Conservation (phyloP, 2,888 invertebrate species). For the Drosophila subsilvestris region DNA sequence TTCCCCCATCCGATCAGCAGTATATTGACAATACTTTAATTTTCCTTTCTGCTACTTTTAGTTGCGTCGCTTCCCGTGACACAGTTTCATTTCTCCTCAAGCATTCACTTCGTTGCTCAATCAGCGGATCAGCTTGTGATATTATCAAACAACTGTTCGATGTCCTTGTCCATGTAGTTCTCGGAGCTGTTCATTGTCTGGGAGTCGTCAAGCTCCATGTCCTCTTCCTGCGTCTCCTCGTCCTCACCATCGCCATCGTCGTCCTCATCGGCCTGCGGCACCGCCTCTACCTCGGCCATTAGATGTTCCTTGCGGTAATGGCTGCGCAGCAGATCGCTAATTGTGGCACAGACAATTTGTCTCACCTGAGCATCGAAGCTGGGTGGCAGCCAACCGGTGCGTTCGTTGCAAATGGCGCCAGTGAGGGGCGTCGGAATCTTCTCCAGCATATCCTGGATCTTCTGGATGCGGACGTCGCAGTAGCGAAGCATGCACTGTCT, state of each 20-base stretch:
- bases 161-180: constrained; percentile 55
- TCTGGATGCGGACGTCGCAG: constrained; percentile 91
- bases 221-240: constrained; percentile 69
- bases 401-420: constrained; percentile 88
- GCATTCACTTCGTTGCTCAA: too few species aligned
- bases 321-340: constrained; percentile 85
- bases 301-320: constrained; percentile 80
- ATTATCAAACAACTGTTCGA: constrained; percentile 62
- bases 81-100: too few species aligned
- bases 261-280: constrained; percentile 65
- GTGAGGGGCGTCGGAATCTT: constrained; percentile 87
- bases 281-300: constrained; percentile 78
- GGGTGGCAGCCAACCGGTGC: constrained; percentile 91
- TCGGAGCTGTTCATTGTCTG: constrained; percentile 33
- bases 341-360: constrained; percentile 89
- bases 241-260: constrained; percentile 50
- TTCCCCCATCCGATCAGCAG: too few species aligned
- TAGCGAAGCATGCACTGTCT: constrained; percentile 96
- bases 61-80: too few species aligned
- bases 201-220: constrained; percentile 63
- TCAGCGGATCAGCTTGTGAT: constrained; percentile 57
- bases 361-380: constrained; percentile 89
- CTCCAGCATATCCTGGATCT: constrained; percentile 90
- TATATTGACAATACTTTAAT: too few species aligned
- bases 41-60: too few species aligned